Evolutionary conservation across 2,888 invertebrate genomes (phyloP).

Genomic region (Beris morrisii): DNA sequence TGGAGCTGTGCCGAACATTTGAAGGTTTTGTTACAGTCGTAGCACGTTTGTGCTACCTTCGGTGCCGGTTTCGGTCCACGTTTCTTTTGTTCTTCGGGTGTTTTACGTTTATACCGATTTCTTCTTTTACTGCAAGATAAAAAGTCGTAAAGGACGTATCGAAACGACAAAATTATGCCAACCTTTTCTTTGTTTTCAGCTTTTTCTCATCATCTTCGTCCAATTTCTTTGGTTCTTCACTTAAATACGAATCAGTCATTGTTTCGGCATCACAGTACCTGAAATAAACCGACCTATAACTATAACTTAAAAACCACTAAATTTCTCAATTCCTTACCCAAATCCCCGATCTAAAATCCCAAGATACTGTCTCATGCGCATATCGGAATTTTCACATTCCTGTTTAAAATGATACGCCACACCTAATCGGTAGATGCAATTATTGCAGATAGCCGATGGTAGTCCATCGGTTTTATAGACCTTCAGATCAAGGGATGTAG

Average conservation of each 20-base stretch:
- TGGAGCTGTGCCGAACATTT: constrained; percentile 65
- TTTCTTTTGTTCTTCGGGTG: constrained; percentile 62
- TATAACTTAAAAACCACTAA: constrained; percentile 5
- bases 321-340: constrained; percentile 45
- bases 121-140: constrained; percentile 46
- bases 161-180: background rate
- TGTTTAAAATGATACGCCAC: constrained; percentile 67
- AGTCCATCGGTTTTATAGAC: constrained; percentile 63
- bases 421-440: constrained; percentile 64
- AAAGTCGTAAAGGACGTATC: background rate
- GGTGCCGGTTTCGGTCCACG: constrained; percentile 65
- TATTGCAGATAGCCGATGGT: constrained; percentile 64
- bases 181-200: constrained; percentile 42
- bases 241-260: constrained; percentile 59
- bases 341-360: constrained; percentile 56
- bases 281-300: constrained; percentile 41
- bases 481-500: constrained; percentile 35
- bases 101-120: constrained; percentile 60
- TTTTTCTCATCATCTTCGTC: constrained; percentile 44
- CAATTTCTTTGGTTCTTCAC: constrained; percentile 36
- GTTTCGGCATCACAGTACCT: constrained; percentile 61
- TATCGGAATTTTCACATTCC: constrained; percentile 64
- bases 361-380: constrained; percentile 62
- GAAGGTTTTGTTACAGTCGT: constrained; percentile 63
- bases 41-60: constrained; percentile 62